Conservation (phyloP, 2,113 vertebrate species). For the Alethe castanea region DNA sequence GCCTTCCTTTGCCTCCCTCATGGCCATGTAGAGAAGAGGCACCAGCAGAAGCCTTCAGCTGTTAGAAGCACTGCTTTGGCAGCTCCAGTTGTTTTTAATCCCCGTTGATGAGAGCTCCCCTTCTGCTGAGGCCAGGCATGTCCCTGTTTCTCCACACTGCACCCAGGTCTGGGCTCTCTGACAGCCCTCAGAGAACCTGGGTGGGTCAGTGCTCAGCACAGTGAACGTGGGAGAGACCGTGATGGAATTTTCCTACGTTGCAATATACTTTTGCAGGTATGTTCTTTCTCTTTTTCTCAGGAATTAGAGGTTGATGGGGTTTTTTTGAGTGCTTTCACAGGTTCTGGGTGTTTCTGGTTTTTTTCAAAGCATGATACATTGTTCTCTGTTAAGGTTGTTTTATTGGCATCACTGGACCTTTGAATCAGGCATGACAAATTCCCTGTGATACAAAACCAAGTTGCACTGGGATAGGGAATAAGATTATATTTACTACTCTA, state of each 20-base stretch:
- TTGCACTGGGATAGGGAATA: background rate
- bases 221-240: accelerated
- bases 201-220: background rate
- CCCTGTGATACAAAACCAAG: background rate
- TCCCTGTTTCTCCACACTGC: background rate
- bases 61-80: background rate
- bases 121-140: background rate
- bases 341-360: background rate
- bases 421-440: background rate
- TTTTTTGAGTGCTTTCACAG: background rate
- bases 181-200: accelerated
- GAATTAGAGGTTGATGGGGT: background rate
- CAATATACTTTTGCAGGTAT: background rate
- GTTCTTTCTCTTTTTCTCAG: background rate
- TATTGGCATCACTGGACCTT: background rate
- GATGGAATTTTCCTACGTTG: accelerated
- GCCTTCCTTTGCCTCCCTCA: background rate
- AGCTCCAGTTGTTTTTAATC: background rate
- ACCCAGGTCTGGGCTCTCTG: accelerated
- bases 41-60: background rate
- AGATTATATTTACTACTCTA: background rate
- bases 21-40: background rate
- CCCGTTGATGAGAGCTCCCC: background rate
- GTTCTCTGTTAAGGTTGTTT: background rate
- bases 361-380: background rate